A percentile compares a stretch with the other conserved stretches of the same genome.
These are phyloP conservation scores for Puffinus mauretanicus DNA, from an alignment of 2,113 vertebrate species.

Conservation along the genomic window DNA sequence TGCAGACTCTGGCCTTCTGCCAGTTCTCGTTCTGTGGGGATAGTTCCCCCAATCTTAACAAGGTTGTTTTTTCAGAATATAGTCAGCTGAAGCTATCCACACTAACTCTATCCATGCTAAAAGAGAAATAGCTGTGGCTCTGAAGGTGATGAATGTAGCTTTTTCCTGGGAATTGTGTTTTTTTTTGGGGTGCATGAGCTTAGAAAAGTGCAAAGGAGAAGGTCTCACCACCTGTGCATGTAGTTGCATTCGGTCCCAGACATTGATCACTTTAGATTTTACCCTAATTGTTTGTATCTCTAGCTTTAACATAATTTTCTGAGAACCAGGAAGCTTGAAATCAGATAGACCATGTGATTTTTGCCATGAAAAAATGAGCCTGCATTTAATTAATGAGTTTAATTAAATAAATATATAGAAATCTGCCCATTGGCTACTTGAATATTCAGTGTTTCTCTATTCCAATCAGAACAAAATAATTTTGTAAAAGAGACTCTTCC, in stretches of 20 bases:
- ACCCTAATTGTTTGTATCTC: not conserved
- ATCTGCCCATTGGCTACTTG: not conserved
- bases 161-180: not conserved
- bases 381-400: not conserved
- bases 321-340: not conserved
- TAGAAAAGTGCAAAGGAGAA: not conserved
- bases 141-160: not conserved
- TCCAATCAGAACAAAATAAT: not conserved
- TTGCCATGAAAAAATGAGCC: accelerated
- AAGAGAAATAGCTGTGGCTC: not conserved
- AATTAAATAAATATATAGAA: not conserved
- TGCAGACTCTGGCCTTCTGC: not conserved
- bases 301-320: not conserved
- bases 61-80: not conserved
- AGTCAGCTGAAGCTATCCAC: not conserved
- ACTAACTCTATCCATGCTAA: not conserved
- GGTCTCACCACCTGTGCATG: not conserved
- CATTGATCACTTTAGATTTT: not conserved
- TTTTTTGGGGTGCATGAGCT: not conserved
- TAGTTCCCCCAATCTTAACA: not conserved
- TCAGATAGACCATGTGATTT: not conserved
- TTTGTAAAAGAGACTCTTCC: not conserved
- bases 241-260: not conserved
- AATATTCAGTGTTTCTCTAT: not conserved
- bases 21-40: not conserved